Percentiles rank a stretch among this genome's conserved stretches.
These are phyloP conservation scores for Heliconius nattereri DNA, from an alignment of 1,140 invertebrate species.

Conservation along the genomic window DNA sequence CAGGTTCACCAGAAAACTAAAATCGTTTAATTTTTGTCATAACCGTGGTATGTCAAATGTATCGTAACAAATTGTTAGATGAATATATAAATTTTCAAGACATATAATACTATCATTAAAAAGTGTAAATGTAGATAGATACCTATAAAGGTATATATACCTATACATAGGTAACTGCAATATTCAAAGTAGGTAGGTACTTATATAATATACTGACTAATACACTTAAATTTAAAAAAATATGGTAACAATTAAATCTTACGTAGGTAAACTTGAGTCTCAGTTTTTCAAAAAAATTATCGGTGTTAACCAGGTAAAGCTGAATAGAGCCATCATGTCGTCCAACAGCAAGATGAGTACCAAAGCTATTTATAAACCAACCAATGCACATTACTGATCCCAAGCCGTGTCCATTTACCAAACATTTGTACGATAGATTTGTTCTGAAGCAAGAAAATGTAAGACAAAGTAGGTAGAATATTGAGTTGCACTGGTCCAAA, in stretches of 20 bases:
- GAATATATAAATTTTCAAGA: no score
- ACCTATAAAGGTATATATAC: no score
- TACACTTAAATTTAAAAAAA: no score
- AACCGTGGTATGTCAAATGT: neutral
- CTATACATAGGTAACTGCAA: no score
- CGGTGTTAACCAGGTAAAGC: slow-evolving; percentile 63
- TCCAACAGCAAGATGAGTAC: slow-evolving; percentile 63
- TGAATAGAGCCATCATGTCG: slow-evolving; percentile 74
- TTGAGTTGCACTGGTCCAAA: no score
- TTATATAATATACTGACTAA: no score
- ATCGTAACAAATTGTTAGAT: no score
- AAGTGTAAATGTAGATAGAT: no score
- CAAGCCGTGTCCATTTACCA: slow-evolving; percentile 62
- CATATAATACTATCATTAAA: no score
- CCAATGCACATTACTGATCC: slow-evolving; percentile 69
- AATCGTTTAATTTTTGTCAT: neutral
- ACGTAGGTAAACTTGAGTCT: slow-evolving; percentile 72
- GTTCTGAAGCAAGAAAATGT: slow-evolving; percentile 45
- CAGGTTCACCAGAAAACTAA: slow-evolving; percentile 74
- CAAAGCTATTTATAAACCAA: slow-evolving; percentile 57
- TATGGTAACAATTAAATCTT: slow-evolving; percentile 30
- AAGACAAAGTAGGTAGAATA: no score
- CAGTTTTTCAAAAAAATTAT: slow-evolving; percentile 64
- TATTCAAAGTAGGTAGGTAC: no score
- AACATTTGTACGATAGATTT: slow-evolving; percentile 55